A percentile compares a stretch with the other conserved stretches of the same genome.
Evolutionary conservation across 2,888 invertebrate genomes (phyloP).

Genomic region (Oxytorus armatus): DNA sequence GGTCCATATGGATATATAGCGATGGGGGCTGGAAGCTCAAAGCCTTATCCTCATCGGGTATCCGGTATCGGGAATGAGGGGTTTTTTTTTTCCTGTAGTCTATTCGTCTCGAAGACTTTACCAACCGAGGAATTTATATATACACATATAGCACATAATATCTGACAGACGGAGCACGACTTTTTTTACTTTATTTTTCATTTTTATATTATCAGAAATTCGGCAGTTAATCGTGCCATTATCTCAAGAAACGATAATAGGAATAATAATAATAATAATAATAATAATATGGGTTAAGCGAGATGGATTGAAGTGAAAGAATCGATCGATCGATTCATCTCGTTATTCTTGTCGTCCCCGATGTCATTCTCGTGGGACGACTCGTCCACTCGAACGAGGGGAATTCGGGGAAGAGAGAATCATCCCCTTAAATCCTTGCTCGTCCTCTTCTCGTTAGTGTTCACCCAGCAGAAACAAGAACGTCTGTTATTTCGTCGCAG

Average conservation of each 20-base stretch:
- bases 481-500: constrained; percentile 46
- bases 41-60: constrained; percentile 66
- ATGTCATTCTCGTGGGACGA: constrained; percentile 25
- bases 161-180: background rate
- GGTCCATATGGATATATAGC: constrained; percentile 10
- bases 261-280: constrained; percentile 9
- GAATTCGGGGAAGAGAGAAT: constrained; percentile 29
- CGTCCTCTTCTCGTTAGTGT: constrained; percentile 55
- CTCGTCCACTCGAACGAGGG: constrained; percentile 46
- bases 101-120: constrained; percentile 22
- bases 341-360: constrained; percentile 57
- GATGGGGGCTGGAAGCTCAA: constrained; percentile 66
- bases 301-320: constrained; percentile 8
- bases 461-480: constrained; percentile 45
- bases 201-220: background rate
- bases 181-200: background rate
- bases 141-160: background rate
- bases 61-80: constrained; percentile 67
- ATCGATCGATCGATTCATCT: constrained; percentile 62
- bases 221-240: constrained; percentile 14
- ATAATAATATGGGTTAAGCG: constrained; percentile 26
- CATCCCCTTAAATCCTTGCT: background rate
- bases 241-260: background rate
- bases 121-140: background rate
- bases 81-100: constrained; percentile 39